Percentiles rank a stretch among this genome's conserved stretches.
phyloP scores from a whole-genome alignment of 2,888 invertebrate species.

The Unio delphinus region DNA sequence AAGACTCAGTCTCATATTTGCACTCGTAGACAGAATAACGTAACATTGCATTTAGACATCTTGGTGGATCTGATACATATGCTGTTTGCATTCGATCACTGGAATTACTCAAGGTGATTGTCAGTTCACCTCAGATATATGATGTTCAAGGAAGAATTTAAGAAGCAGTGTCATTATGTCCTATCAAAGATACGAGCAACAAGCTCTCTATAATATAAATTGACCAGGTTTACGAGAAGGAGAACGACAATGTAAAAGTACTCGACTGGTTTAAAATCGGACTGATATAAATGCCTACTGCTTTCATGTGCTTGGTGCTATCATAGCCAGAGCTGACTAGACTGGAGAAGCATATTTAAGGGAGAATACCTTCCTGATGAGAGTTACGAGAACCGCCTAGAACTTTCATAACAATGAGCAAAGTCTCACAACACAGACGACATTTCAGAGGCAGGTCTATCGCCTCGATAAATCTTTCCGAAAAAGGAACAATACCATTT shows the following conservation, averaged over 20 bases:
- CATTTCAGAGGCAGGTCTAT: neutral
- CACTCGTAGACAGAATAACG: neutral
- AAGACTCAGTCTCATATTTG: neutral
- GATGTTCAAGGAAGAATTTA: neutral
- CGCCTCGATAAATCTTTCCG: neutral
- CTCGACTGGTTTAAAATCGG: constrained; percentile 14
- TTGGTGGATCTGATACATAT: neutral
- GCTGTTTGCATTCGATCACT: neutral
- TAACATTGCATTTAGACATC: neutral
- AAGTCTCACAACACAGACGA: neutral
- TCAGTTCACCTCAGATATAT: neutral
- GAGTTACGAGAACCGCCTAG: no score
- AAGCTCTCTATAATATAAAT: constrained; percentile 15
- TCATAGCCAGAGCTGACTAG: neutral
- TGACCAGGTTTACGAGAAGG: constrained; percentile 24
- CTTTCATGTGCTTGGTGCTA: neutral
- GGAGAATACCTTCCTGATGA: neutral
- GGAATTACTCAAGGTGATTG: neutral
- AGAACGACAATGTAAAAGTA: constrained; percentile 4
- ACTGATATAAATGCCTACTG: constrained; percentile 3
- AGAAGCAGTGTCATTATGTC: neutral
- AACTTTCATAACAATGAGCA: neutral
- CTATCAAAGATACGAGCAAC: constrained; percentile 1
- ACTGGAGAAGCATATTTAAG: neutral
- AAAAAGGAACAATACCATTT: neutral